A percentile compares a stretch with the other conserved stretches of the same genome.
Evolutionary conservation across 2,888 invertebrate species (phyloP).

Genomic region (Drosophila pegasa): DNA sequence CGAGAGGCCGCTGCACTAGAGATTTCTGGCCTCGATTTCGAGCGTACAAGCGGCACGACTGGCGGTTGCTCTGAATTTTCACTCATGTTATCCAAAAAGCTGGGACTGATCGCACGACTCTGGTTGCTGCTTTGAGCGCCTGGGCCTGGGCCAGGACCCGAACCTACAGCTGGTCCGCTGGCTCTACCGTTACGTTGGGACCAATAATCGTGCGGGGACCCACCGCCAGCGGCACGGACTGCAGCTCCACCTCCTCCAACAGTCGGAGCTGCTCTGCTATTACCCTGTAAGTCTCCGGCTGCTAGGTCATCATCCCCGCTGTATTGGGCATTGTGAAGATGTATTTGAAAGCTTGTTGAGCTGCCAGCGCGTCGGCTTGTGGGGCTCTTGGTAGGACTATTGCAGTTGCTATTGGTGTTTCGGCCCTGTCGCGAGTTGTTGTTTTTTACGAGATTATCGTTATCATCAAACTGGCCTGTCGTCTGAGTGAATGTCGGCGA

Average conservation of each 20-base stretch:
- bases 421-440: constrained; percentile 41
- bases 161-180: constrained; percentile 24
- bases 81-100: constrained; percentile 87
- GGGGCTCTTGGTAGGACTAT: constrained; percentile 76
- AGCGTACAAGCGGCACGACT: constrained; percentile 83
- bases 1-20: constrained; percentile 86
- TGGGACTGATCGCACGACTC: constrained; percentile 72
- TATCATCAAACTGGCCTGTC: constrained; percentile 71
- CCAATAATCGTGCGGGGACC: constrained; percentile 67
- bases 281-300: constrained; percentile 57
- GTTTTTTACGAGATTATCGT: constrained; percentile 70
- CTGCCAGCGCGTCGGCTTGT: constrained; percentile 39
- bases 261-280: constrained; percentile 33
- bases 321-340: constrained; percentile 47
- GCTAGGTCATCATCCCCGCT: constrained; percentile 76
- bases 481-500: constrained; percentile 71
- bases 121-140: constrained; percentile 67
- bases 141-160: constrained; percentile 35
- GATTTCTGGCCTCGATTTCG: constrained; percentile 84
- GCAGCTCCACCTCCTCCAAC: constrained; percentile 33
- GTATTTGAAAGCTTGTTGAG: constrained; percentile 64
- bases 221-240: constrained; percentile 23
- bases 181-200: constrained; percentile 80
- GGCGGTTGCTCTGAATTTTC: constrained; percentile 86
- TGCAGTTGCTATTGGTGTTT: constrained; percentile 57